phyloP scores from a whole-genome alignment of 2,113 vertebrate genomes.

The Panurus biarmicus region DNA sequence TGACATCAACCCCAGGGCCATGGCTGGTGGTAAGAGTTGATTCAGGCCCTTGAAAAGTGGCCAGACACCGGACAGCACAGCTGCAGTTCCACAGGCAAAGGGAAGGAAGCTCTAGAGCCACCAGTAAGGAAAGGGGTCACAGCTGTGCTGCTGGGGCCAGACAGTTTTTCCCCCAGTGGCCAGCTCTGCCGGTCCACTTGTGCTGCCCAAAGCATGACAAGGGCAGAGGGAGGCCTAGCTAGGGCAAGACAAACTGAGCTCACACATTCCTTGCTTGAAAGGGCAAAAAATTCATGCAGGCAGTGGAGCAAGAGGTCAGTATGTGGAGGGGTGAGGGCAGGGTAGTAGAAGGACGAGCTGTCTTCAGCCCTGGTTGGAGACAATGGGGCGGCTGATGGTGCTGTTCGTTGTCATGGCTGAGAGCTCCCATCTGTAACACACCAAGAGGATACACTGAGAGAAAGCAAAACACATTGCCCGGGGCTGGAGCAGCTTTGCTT shows the following conservation, averaged over 20 bases:
- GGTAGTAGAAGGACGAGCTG: constrained; percentile 8
- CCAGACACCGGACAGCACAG: background rate
- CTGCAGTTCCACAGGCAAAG: background rate
- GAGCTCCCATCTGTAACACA: constrained; percentile 90
- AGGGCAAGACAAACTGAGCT: constrained; percentile 10
- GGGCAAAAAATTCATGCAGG: constrained; percentile 61
- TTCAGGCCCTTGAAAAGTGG: background rate
- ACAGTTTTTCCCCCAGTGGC: background rate
- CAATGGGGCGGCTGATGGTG: constrained; percentile 97
- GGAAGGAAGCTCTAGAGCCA: background rate
- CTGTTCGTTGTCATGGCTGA: constrained; percentile 99
- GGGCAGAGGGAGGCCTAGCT: background rate
- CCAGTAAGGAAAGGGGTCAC: background rate
- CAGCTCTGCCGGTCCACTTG: background rate
- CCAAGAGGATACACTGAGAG: background rate
- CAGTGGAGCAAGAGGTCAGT: constrained; percentile 50
- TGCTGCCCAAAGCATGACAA: background rate
- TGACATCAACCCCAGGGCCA: background rate
- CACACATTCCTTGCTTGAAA: constrained; percentile 36
- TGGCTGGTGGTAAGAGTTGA: background rate
- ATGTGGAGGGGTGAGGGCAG: constrained; percentile 26
- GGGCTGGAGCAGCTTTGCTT: background rate
- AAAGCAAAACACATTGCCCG: background rate
- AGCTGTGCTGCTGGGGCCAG: background rate
- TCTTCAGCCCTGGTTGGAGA: constrained; percentile 88